Conservation (phyloP, 2,797 vertebrate species). For the Gallinago nigripennis region DNA sequence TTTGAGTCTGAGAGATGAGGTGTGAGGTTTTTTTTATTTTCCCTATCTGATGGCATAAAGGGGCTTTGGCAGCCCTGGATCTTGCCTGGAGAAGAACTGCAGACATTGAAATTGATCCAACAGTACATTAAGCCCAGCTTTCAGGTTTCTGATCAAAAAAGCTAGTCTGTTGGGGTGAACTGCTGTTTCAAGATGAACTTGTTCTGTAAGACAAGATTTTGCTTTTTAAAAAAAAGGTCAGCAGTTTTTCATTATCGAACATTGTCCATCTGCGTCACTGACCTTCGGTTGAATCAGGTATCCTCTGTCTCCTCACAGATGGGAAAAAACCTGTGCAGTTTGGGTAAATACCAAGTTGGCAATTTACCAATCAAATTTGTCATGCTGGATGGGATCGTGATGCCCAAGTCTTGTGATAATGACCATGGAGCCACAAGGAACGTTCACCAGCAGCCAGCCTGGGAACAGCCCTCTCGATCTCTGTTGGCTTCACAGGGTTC, state of each 20-base stretch:
- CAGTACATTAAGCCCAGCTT: neutral
- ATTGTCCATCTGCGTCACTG: neutral
- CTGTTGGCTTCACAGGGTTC: neutral
- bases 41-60: neutral
- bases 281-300: neutral
- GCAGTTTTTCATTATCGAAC: neutral
- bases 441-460: neutral
- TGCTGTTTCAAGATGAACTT: neutral
- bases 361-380: neutral
- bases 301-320: neutral
- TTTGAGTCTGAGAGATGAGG: neutral
- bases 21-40: neutral
- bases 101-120: neutral
- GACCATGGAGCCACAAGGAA: rapidly evolving
- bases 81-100: neutral
- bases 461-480: neutral
- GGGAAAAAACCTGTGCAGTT: neutral
- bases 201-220: neutral
- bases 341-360: neutral
- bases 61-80: neutral
- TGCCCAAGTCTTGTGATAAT: neutral
- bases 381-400: neutral
- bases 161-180: neutral
- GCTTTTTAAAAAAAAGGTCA: neutral
- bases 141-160: neutral